Percentiles rank a stretch among this genome's conserved stretches.
Evolutionary conservation across 2,888 invertebrate genomes (phyloP).

Genomic region (Punctoribates punctum): DNA sequence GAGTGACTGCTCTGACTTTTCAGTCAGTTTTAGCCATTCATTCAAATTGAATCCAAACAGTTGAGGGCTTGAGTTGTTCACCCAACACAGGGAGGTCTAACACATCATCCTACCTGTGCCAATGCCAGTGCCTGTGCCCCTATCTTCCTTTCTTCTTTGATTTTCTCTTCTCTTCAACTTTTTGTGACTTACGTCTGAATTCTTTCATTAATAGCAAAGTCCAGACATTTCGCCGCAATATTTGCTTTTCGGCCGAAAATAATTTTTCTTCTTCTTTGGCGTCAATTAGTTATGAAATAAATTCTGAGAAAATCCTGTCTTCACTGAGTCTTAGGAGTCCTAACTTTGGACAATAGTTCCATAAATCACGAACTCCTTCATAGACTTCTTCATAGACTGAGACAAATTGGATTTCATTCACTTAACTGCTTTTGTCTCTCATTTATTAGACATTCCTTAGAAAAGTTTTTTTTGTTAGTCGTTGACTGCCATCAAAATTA

Average conservation of each 20-base stretch:
- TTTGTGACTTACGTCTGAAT: conserved; percentile 17
- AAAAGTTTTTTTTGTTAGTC: neutral
- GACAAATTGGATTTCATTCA: neutral
- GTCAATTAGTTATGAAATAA: conserved; percentile 12
- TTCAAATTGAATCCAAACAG: conserved; percentile 14
- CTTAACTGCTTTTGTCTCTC: neutral
- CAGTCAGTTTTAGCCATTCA: conserved; percentile 26
- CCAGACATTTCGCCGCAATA: neutral
- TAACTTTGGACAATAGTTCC: neutral
- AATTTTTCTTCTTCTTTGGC: neutral
- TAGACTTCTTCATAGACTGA: neutral
- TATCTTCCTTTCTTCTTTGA: neutral
- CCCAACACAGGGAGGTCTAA: conserved; percentile 25
- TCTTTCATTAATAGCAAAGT: neutral
- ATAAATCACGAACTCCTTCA: conserved; percentile 20
- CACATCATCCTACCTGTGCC: conserved; percentile 27
- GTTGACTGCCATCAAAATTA: neutral
- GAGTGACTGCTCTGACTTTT: neutral
- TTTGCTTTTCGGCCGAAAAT: neutral
- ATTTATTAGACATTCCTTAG: neutral
- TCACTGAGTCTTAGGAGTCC: neutral
- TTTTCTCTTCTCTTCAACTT: neutral
- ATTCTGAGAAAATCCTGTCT: neutral
- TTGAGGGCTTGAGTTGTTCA: neutral
- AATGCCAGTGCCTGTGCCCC: conserved; percentile 6